Percentiles rank a stretch among this genome's conserved stretches.
phyloP scores from a whole-genome alignment of 2,113 vertebrate species.

The Drymodes brunneopygia region DNA sequence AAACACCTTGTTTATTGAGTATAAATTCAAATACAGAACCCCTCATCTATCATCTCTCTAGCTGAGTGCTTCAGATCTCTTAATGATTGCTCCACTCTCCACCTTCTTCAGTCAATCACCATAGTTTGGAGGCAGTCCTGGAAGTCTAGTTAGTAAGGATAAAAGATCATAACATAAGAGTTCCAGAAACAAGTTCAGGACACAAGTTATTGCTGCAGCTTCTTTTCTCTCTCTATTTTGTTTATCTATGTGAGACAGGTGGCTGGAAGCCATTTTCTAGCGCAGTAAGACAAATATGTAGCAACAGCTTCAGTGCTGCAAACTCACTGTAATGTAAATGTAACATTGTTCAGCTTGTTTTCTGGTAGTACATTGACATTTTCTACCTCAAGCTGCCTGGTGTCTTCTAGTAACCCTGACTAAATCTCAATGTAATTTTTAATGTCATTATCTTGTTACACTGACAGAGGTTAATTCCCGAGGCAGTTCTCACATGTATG shows the following conservation, averaged over 20 bases:
- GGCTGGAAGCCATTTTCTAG: neutral
- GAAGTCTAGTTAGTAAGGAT: neutral
- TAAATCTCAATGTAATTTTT: neutral
- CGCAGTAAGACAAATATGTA: accelerated
- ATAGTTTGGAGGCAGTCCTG: neutral
- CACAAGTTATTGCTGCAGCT: neutral
- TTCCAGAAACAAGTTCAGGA: neutral
- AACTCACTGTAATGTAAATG: neutral
- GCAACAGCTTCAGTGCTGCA: neutral
- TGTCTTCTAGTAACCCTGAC: neutral
- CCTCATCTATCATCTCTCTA: neutral
- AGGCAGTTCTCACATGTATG: neutral
- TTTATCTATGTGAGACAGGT: neutral
- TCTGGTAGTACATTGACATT: neutral
- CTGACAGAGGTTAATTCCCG: neutral
- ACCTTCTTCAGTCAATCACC: neutral
- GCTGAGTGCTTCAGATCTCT: neutral
- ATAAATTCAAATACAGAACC: neutral
- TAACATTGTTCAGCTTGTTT: neutral
- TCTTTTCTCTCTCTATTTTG: neutral
- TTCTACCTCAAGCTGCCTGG: neutral
- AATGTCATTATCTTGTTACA: neutral
- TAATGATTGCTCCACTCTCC: neutral
- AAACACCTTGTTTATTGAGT: neutral
- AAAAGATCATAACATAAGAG: neutral